Conservation (phyloP, 2,888 invertebrate species). For the Pocota personata region DNA sequence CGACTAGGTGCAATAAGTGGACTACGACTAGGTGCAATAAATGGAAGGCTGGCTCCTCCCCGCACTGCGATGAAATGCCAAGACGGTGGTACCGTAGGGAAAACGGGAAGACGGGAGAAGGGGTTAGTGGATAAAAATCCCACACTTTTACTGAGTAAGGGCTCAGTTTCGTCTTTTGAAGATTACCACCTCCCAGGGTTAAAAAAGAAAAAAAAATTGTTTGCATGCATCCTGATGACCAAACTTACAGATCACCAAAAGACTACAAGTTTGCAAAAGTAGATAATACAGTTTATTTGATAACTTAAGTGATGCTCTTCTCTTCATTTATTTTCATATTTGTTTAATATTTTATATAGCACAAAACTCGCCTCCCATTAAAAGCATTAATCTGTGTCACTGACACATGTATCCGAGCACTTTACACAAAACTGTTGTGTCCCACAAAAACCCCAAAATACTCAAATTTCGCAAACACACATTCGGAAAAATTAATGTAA, state of each 20-base stretch:
- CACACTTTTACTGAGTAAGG: too few relatives aligned
- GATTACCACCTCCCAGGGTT: too few relatives aligned
- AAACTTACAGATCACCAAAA: neutral
- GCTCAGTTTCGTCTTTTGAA: too few relatives aligned
- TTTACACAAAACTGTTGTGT: slow-evolving; percentile 47
- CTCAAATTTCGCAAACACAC: slow-evolving; percentile 51
- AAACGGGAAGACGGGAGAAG: too few relatives aligned
- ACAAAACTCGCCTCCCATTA: slow-evolving; percentile 52
- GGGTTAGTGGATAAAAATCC: too few relatives aligned
- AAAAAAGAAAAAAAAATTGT: too few relatives aligned
- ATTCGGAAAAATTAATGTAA: slow-evolving; percentile 72
- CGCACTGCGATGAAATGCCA: too few relatives aligned
- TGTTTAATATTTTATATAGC: neutral
- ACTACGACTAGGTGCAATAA: too few relatives aligned
- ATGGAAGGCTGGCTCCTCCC: too few relatives aligned
- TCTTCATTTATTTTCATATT: neutral
- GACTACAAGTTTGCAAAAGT: neutral
- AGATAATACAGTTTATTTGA: neutral
- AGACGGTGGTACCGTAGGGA: too few relatives aligned
- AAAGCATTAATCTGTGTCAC: slow-evolving; percentile 73
- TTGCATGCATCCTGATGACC: too few relatives aligned
- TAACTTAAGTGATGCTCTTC: neutral
- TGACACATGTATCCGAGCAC: slow-evolving; percentile 67
- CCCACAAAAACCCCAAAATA: slow-evolving; percentile 25
- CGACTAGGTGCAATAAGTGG: too few relatives aligned